Conservation (phyloP, 2,113 vertebrate species). For the Gila orcuttii region DNA sequence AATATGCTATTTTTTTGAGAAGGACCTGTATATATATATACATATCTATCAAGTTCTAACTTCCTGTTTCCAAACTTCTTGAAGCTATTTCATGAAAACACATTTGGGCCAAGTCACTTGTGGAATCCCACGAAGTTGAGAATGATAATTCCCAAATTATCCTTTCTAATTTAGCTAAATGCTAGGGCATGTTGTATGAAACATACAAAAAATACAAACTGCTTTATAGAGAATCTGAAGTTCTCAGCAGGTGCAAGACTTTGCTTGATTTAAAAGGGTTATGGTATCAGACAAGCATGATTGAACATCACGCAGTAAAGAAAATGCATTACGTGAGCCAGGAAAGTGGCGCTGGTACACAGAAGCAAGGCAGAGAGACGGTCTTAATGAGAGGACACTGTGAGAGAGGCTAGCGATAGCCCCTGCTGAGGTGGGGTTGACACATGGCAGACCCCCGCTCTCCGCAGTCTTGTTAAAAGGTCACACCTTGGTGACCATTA, state of each 20-base stretch:
- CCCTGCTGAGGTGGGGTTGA: conserved; percentile 63
- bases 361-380: conserved; percentile 19
- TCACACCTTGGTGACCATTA: conserved; percentile 79
- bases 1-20: no score
- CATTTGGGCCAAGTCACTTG: neutral
- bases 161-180: neutral
- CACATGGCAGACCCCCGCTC: conserved; percentile 73
- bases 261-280: conserved; percentile 21
- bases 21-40: no score
- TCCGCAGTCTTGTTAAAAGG: conserved; percentile 78
- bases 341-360: neutral
- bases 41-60: neutral
- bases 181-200: neutral
- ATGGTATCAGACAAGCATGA: conserved; percentile 16
- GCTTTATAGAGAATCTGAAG: neutral
- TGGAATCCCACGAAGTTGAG: neutral
- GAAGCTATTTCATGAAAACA: neutral
- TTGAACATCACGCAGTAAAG: conserved; percentile 5
- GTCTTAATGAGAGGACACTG: conserved; percentile 70
- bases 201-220: neutral
- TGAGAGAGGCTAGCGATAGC: conserved; percentile 55
- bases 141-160: neutral
- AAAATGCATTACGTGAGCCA: neutral
- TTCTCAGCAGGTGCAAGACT: conserved; percentile 19
- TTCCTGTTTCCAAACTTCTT: neutral